phyloP scores from a whole-genome alignment of 2,113 vertebrate genomes.

The Drymodes brunneopygia region DNA sequence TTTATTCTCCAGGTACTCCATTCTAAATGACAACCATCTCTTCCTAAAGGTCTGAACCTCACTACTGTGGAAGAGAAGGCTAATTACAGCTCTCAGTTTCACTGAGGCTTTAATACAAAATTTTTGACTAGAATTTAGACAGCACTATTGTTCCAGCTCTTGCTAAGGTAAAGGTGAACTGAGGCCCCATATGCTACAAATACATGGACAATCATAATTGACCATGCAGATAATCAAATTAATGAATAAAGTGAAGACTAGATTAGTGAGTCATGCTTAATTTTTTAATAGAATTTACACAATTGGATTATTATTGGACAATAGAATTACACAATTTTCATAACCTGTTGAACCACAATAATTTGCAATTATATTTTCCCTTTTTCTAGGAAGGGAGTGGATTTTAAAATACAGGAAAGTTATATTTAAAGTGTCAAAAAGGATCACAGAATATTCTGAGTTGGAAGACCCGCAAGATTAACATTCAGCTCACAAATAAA shows the following conservation, averaged over 20 bases:
- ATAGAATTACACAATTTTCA: background rate
- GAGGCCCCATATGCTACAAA: background rate
- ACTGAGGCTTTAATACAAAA: background rate
- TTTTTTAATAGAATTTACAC: background rate
- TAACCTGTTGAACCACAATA: background rate
- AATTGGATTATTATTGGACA: too few species aligned
- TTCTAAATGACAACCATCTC: background rate
- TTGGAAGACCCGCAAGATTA: background rate
- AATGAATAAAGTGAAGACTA: background rate
- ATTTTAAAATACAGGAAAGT: background rate
- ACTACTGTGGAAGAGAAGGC: background rate
- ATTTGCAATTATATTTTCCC: background rate
- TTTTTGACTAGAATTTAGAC: background rate
- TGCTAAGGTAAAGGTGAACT: background rate
- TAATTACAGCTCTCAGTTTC: background rate
- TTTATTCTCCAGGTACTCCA: background rate
- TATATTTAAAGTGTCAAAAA: background rate
- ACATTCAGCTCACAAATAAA: background rate
- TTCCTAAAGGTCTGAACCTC: background rate
- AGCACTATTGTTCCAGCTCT: background rate
- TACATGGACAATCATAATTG: background rate
- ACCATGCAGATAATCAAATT: background rate
- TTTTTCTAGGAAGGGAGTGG: background rate
- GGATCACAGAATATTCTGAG: background rate
- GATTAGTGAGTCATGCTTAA: background rate